These are phyloP conservation scores for Drosophila subquinaria DNA, from an alignment of 2,888 invertebrate genomes.

Conservation along the genomic window DNA sequence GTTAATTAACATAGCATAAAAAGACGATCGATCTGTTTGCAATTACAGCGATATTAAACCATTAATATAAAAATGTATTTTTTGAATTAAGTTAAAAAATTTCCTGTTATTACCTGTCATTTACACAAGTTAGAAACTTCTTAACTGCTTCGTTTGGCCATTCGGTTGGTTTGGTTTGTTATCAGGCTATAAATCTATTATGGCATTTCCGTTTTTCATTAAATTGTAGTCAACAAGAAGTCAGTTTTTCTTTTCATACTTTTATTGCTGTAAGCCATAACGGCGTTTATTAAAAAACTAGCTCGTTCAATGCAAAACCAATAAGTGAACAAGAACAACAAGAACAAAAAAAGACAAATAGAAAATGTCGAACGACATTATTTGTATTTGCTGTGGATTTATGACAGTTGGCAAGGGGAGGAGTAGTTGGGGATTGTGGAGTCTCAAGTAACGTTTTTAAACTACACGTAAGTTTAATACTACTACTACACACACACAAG, in stretches of 20 bases:
- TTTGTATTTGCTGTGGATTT: conserved; percentile 71
- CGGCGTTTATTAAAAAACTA: conserved; percentile 72
- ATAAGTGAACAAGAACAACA: conserved; percentile 28
- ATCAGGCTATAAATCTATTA: conserved; percentile 73
- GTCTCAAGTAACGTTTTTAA: conserved; percentile 48
- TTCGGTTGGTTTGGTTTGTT: conserved; percentile 29
- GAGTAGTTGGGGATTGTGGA: neutral
- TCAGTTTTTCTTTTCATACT: conserved; percentile 22
- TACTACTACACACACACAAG: conserved; percentile 34
- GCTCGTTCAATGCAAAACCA: conserved; percentile 46
- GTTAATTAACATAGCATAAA: neutral
- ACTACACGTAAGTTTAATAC: conserved; percentile 43
- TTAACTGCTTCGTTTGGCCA: conserved; percentile 18
- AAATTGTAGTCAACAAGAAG: conserved; percentile 66
- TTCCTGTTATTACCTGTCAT: neutral
- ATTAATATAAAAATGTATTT: neutral
- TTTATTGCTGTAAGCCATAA: conserved; percentile 27
- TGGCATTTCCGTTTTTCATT: conserved; percentile 78
- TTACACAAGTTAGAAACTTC: neutral
- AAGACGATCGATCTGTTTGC: neutral
- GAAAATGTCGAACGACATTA: conserved; percentile 52
- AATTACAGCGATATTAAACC: neutral
- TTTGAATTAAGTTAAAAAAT: neutral
- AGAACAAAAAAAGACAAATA: conserved; percentile 15
- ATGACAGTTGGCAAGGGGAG: conserved; percentile 30